phyloP scores from a whole-genome alignment of 2,113 vertebrate genomes.

The Corythoichthys intestinalis region DNA sequence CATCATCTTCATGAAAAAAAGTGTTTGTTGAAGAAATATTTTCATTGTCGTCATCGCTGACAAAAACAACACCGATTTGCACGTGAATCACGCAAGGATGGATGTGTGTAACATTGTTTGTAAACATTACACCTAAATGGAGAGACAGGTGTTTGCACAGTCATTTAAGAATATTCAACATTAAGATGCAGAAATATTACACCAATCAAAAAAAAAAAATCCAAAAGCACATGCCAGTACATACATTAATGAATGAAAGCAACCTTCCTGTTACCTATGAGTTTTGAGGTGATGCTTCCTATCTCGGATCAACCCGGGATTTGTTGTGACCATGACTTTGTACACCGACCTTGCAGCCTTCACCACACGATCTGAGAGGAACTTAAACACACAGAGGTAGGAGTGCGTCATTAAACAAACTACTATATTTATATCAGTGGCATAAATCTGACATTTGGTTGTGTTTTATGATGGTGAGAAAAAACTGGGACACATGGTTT shows the following conservation, averaged over 20 bases:
- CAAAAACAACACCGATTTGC: too few relatives aligned
- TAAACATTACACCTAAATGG: neutral
- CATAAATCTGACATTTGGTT: neutral
- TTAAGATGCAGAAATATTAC: neutral
- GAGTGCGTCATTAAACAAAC: neutral
- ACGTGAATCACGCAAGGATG: too few relatives aligned
- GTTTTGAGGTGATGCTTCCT: conserved; percentile 87
- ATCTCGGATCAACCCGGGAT: conserved; percentile 82
- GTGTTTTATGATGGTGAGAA: neutral
- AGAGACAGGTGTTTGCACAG: neutral
- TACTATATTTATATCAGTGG: neutral
- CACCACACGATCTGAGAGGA: conserved; percentile 80
- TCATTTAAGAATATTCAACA: neutral
- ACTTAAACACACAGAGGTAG: conserved; percentile 62
- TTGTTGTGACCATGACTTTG: conserved; percentile 70
- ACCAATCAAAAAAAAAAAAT: too few relatives aligned
- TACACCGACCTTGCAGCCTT: conserved; percentile 81
- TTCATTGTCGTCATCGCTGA: too few relatives aligned
- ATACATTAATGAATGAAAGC: neutral
- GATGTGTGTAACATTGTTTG: too few relatives aligned
- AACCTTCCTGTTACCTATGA: conserved; percentile 71
- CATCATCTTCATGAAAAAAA: too few relatives aligned
- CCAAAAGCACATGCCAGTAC: too few relatives aligned
- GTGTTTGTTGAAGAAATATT: too few relatives aligned
- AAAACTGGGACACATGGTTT: conserved; percentile 1